These are phyloP conservation scores for Syrphus vitripennis DNA, from an alignment of 2,888 invertebrate genomes.

Conservation along the genomic window DNA sequence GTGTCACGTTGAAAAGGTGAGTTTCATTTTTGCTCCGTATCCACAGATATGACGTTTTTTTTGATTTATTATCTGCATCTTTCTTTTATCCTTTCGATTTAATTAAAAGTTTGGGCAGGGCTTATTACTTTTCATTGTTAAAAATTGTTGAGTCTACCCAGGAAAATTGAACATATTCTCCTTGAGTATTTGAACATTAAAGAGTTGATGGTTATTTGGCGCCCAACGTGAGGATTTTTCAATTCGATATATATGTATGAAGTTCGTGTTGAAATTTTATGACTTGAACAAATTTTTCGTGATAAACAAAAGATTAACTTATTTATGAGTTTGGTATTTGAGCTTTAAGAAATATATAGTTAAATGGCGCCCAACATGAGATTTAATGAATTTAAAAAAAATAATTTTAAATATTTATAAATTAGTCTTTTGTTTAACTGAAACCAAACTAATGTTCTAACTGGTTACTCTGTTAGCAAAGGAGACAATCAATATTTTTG, in stretches of 20 bases:
- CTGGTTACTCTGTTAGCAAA: too few relatives aligned
- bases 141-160: not conserved
- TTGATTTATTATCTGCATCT: not conserved
- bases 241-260: too few relatives aligned
- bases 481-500: too few relatives aligned
- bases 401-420: not conserved
- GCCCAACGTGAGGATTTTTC: not conserved
- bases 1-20: slow-evolving; percentile 79
- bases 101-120: not conserved
- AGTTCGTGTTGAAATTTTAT: too few relatives aligned
- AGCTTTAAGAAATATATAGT: not conserved
- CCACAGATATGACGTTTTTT: not conserved
- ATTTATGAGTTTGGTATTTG: not conserved
- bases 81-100: not conserved
- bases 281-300: too few relatives aligned
- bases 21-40: slow-evolving; percentile 53
- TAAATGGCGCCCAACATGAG: not conserved
- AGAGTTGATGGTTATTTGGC: not conserved
- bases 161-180: not conserved
- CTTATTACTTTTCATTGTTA: not conserved
- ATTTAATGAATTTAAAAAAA: not conserved
- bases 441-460: too few relatives aligned
- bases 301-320: too few relatives aligned
- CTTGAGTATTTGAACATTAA: not conserved
- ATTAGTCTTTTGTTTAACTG: not conserved